Base-by-base conservation (phyloP, 2,888 invertebrate genomes). In the Lasioglossum pauxillum region DNA sequence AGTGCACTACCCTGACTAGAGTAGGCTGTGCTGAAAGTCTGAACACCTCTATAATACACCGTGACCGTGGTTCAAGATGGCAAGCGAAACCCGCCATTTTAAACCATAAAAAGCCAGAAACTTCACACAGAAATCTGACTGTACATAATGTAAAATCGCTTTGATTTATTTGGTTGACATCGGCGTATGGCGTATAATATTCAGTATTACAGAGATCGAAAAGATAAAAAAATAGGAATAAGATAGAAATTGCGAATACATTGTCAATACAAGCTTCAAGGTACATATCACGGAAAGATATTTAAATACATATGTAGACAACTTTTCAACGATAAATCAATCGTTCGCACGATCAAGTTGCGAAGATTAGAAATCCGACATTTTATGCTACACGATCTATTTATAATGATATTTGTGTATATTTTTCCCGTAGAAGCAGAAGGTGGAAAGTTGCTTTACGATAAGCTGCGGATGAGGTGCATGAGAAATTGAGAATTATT, bases 51-150 rank as follows among this genome's bases (percentile, higher is more conserved):
- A 31, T 31, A 31, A 31, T 31, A 31, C 31, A 31, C 31, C 31
- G 31, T 31, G 31, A 31, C 31, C 31, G 31, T 31, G 19, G 69
- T 83, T 46, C 75, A 84, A 83, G 75, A 83, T 83, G 79, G 79
- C 84, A 57, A 14, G 7, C n/a, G 10, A 19, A 67, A 38, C 71
- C 84, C 85, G 78, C 84, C 75, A 85, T 57, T 83, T 85, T 57
- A 41, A 85, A 83, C 16, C 27, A 16, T 5, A 46, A 19, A 46
- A 53, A 10, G 14, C 38, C n/a, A 44, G 1, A 14, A 78, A 73
- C 19, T 60, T 41, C 23, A 64, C 31, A 16, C 16, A 64, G 16
- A 64, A 31, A 31, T 64, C 2, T 16, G 64, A 64, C 12, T 31
- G 31, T 64, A 10, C 5, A 19, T 49, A 49, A 60, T 64, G 16